phyloP scores from a whole-genome alignment of 2,888 invertebrate species.

The Pedicia rivosa region DNA sequence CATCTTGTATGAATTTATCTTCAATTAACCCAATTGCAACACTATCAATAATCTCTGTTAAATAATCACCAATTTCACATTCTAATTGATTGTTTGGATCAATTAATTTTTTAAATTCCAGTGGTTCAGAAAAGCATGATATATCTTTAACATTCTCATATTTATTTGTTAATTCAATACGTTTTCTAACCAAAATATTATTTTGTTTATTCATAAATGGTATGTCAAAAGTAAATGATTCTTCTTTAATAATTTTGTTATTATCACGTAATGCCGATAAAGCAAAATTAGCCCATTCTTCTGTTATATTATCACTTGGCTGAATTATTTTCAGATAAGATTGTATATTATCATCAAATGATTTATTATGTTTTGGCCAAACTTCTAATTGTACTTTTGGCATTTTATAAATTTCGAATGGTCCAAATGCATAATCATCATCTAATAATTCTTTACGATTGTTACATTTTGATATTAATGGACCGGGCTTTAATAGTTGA shows the following conservation, averaged over 20 bases:
- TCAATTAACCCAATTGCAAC: constrained; percentile 43
- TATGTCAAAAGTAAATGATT: constrained; percentile 37
- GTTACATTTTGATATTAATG: constrained; percentile 24
- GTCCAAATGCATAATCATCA: constrained; percentile 17
- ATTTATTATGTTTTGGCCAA: constrained; percentile 22
- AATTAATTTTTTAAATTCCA: constrained; percentile 14
- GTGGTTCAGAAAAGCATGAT: constrained; percentile 16
- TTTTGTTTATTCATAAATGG: constrained; percentile 40
- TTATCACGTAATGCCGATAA: constrained; percentile 20
- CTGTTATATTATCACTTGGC: constrained; percentile 25
- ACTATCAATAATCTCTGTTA: constrained; percentile 39
- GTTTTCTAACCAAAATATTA: constrained; percentile 34
- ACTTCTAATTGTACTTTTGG: constrained; percentile 26
- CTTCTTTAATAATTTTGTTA: constrained; percentile 2
- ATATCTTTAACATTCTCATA: not conserved
- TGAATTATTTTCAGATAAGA: constrained; percentile 26
- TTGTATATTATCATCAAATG: constrained; percentile 25
- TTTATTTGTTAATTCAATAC: too few species aligned
- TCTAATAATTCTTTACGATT: constrained; percentile 23
- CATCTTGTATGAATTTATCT: constrained; percentile 33
- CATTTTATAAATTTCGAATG: constrained; percentile 26
- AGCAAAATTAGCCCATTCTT: constrained; percentile 30
- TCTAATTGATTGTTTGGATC: constrained; percentile 10
- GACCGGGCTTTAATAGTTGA: constrained; percentile 18
- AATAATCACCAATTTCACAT: constrained; percentile 28